Percentiles rank a stretch among this genome's conserved stretches.
Evolutionary conservation across 2,797 vertebrate species (phyloP).

Genomic region (Prunella strophiata): DNA sequence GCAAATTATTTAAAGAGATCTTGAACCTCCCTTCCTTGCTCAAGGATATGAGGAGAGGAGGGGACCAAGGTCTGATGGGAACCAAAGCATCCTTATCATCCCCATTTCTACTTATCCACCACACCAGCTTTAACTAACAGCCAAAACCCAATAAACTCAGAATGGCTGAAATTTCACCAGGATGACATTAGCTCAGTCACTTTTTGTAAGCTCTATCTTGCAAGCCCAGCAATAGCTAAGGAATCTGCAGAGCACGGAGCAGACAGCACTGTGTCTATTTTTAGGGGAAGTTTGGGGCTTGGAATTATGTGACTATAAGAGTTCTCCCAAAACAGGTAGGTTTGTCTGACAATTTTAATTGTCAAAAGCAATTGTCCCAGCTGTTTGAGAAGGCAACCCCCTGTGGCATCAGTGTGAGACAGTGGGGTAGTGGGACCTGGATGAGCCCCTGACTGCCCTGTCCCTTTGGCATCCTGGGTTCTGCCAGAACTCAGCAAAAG

Average conservation of each 20-base stretch:
- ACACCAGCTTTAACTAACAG: background rate
- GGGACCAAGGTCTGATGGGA: background rate
- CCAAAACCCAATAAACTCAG: background rate
- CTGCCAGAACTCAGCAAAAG: background rate
- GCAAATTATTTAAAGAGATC: background rate
- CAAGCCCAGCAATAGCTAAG: background rate
- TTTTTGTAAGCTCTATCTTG: background rate
- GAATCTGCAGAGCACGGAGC: background rate
- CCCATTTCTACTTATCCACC: background rate
- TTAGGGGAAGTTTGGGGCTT: background rate
- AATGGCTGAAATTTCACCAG: background rate
- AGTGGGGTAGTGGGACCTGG: background rate
- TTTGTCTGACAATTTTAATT: background rate
- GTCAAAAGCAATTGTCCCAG: background rate
- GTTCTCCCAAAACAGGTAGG: background rate
- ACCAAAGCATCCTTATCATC: background rate
- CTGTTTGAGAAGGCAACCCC: background rate
- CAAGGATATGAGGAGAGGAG: background rate
- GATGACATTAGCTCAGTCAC: background rate
- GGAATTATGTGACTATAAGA: background rate
- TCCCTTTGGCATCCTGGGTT: background rate
- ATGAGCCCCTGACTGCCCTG: background rate
- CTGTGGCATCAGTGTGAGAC: background rate
- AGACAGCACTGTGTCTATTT: background rate
- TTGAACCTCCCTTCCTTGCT: background rate